phyloP scores from a whole-genome alignment of 2,888 invertebrate genomes.

The Meiosimyza platycephala region DNA sequence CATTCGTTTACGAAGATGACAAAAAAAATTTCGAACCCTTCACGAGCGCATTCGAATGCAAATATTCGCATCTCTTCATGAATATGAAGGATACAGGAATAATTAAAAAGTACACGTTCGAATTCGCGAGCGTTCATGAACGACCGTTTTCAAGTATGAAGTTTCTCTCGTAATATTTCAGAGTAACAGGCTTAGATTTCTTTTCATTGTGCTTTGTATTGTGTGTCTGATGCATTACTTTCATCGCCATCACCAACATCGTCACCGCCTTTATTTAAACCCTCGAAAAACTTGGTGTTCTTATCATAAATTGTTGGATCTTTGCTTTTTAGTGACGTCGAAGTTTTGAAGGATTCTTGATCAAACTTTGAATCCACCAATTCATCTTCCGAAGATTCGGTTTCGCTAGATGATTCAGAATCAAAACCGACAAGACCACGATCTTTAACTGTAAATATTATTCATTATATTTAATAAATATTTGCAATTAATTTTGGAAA shows the following conservation, averaged over 20 bases:
- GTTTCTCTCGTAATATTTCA: conserved; percentile 85
- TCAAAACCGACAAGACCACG: conserved; percentile 57
- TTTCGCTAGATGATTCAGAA: conserved; percentile 59
- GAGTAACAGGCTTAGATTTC: conserved; percentile 72
- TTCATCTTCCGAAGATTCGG: conserved; percentile 59
- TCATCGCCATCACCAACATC: conserved; percentile 19
- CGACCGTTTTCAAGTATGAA: conserved; percentile 78
- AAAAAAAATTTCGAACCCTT: no score
- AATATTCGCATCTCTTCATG: no score
- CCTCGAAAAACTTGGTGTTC: conserved; percentile 76
- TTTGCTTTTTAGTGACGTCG: conserved; percentile 86
- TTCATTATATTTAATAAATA: conserved; percentile 22
- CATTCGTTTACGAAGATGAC: no score
- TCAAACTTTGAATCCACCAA: conserved; percentile 70
- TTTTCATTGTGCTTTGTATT: conserved; percentile 43
- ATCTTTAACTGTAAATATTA: conserved; percentile 57
- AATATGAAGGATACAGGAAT: no score
- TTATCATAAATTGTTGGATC: conserved; percentile 91
- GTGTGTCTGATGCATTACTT: not conserved
- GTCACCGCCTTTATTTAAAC: conserved; percentile 55
- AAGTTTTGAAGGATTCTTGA: conserved; percentile 87
- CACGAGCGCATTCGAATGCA: no score
- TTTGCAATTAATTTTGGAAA: not conserved
- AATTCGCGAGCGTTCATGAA: no score
- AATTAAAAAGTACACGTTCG: no score